phyloP scores from a whole-genome alignment of 2,888 invertebrate genomes.

The Hypena proboscidalis region DNA sequence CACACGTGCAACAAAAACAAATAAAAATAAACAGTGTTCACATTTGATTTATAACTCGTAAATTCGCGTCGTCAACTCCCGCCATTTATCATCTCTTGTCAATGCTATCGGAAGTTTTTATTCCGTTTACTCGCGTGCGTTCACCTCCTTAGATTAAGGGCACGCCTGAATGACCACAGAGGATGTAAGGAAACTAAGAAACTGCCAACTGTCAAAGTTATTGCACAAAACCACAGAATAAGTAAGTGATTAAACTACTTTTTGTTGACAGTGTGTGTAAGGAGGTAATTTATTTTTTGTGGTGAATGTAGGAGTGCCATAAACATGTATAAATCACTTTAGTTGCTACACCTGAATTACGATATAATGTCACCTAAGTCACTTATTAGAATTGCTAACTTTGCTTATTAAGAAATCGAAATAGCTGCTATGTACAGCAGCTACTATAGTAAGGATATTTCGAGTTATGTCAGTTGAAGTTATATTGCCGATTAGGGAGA shows the following conservation, averaged over 20 bases:
- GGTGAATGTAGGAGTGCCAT: too few species aligned
- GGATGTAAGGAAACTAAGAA: background rate
- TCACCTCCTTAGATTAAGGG: slow-evolving; percentile 68
- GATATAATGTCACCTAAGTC: too few species aligned
- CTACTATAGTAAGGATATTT: too few species aligned
- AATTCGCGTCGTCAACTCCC: slow-evolving; percentile 60
- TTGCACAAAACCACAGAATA: too few species aligned
- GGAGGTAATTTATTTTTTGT: too few species aligned
- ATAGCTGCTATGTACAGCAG: too few species aligned
- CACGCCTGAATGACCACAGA: slow-evolving; percentile 50
- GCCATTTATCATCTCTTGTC: slow-evolving; percentile 73
- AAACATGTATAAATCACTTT: too few species aligned
- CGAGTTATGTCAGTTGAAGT: too few species aligned
- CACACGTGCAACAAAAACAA: slow-evolving; percentile 17
- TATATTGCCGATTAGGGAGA: too few species aligned
- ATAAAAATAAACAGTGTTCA: slow-evolving; percentile 28
- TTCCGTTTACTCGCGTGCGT: slow-evolving; percentile 58
- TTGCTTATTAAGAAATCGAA: too few species aligned
- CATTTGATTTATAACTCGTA: slow-evolving; percentile 54
- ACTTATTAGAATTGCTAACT: too few species aligned
- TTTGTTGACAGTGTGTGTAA: background rate
- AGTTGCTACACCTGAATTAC: too few species aligned
- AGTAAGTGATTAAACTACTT: background rate
- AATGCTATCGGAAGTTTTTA: slow-evolving; percentile 75
- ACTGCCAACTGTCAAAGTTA: background rate